Evolutionary conservation across 2,113 vertebrate species (phyloP).

Genomic region (Gila orcuttii): DNA sequence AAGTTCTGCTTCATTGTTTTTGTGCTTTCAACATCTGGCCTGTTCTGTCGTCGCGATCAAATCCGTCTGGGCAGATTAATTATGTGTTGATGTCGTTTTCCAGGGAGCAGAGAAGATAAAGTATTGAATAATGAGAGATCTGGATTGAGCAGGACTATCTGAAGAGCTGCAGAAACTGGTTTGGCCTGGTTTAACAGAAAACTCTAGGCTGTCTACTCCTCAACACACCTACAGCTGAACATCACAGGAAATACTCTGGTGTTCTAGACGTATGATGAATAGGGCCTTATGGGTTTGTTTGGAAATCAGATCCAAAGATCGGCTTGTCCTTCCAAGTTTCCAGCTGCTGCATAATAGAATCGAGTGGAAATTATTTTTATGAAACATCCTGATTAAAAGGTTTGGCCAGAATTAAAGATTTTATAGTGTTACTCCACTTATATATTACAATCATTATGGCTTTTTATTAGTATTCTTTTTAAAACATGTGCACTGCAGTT

Average conservation of each 20-base stretch:
- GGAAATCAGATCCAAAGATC: constrained; percentile 18
- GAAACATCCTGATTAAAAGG: not conserved
- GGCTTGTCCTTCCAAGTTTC: constrained; percentile 32
- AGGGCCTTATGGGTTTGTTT: constrained; percentile 28
- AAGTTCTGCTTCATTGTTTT: not conserved
- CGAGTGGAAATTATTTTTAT: not conserved
- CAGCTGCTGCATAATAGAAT: not conserved
- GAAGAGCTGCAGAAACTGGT: not conserved
- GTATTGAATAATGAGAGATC: constrained; percentile 12
- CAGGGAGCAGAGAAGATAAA: not conserved
- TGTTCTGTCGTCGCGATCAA: not conserved
- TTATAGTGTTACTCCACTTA: not conserved
- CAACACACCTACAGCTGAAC: constrained; percentile 26
- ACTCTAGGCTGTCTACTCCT: constrained; percentile 20
- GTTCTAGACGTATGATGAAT: constrained; percentile 54
- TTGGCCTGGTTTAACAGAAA: constrained; percentile 10
- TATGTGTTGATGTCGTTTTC: constrained; percentile 28
- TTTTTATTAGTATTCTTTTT: not conserved
- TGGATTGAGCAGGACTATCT: not conserved
- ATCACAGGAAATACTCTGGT: constrained; percentile 27
- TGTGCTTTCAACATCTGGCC: constrained; percentile 22
- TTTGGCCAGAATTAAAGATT: not conserved
- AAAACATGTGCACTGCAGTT: not conserved
- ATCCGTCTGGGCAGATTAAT: not conserved
- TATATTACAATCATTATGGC: not conserved